Evolutionary conservation across 2,797 vertebrate genomes (phyloP).

Genomic region (Miichthys miiuy): DNA sequence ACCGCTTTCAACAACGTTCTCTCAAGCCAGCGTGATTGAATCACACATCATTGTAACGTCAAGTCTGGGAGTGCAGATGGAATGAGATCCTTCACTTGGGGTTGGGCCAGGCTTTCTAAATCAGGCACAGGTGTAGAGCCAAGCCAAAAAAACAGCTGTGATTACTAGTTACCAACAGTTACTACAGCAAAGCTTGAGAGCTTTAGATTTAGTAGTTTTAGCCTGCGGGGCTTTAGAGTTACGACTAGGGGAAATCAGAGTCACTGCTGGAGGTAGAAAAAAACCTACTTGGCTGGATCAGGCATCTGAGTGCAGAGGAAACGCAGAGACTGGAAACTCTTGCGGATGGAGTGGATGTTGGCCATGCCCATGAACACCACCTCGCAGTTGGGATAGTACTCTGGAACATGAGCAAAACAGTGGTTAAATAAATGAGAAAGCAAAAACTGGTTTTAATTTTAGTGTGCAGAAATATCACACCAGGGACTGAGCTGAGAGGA

Average conservation of each 20-base stretch:
- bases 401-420: conserved; percentile 76
- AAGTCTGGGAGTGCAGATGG: conserved; percentile 41
- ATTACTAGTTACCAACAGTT: conserved; percentile 55
- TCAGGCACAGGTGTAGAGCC: conserved; percentile 65
- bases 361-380: conserved; percentile 99
- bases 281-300: conserved; percentile 96
- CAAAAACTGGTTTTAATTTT: conserved; percentile 40
- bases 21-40: conserved; percentile 36
- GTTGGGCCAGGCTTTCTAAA: conserved; percentile 55
- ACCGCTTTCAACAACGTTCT: conserved; percentile 16
- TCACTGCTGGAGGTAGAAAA: conserved; percentile 34
- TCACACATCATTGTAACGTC: conserved; percentile 39
- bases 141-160: conserved; percentile 49
- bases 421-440: neutral
- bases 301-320: conserved; percentile 98
- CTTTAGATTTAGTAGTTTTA: conserved; percentile 27
- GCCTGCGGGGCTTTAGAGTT: conserved; percentile 17
- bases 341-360: conserved; percentile 99
- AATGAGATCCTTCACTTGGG: conserved; percentile 47
- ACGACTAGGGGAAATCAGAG: neutral
- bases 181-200: conserved; percentile 20
- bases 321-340: conserved; percentile 98
- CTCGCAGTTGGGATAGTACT: conserved; percentile 99
- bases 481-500: conserved; percentile 4
- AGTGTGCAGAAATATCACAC: conserved; percentile 32